Evolutionary conservation across 2,797 vertebrate genomes (phyloP), one percentile per base, ranked within the genome.

Genomic region (Antrozous pallidus): DNA sequence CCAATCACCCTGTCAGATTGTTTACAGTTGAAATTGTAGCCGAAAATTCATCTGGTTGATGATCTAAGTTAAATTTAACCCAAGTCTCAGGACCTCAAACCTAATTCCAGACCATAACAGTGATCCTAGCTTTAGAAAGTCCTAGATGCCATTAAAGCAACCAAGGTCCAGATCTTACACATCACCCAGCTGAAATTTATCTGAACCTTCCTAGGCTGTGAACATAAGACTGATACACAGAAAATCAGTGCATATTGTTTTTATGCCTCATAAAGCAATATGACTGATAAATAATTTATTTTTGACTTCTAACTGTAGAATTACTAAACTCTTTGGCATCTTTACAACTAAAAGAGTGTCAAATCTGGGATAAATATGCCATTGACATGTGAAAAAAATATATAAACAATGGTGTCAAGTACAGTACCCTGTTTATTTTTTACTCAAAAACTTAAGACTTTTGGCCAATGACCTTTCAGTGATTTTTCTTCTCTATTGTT

Each of bases 61-160:
- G 95, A 97, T 97, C 92, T 81, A 79, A 92, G 97, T 97, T 97
- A 97, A 97, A 97, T 97, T 97, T 96, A 97, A 95, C 96, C 92
- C 22, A 2, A 56, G 83, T 95, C 92, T 97, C 51, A 90, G 88
- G 92, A 91, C 87, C 73, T 90, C 84, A 51, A 82, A 92, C 73
- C 63, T 87, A 80, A 95, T 93, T 91, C 51, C 75, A n/a, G 36
- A 77, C 77, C 67, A 49, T 28, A 79, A 16, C 73, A 63, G 63
- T 6, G 36, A 61, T 63, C n/a, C 13, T 28, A n/a, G 56, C 36
- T 91, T 65, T 63, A 36, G 78, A 70, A 86, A 36, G 45, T 31
- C 6, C 8, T 20, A 4, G 17, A 26, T 24, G 36, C 16, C 33
- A 58, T 5, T 31, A 45, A 70, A 69, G 56, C 7, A 79, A 33